Conservation (phyloP, 2,797 vertebrate species). For the Chaunax sp. region DNA sequence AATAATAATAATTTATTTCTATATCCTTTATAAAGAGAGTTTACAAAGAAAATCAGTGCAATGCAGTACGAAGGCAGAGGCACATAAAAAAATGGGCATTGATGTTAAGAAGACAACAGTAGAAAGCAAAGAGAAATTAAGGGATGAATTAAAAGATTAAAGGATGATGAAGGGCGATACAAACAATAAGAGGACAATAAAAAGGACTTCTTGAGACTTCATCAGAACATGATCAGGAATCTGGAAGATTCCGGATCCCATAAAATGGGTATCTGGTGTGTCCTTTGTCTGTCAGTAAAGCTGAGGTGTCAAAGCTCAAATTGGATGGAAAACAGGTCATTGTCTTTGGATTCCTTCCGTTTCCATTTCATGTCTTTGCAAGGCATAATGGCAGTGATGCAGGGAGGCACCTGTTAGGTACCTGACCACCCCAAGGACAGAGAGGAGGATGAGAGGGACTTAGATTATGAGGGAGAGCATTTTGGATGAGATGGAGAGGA, state of each 20-base stretch:
- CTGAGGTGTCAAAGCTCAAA: too few relatives aligned
- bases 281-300: background rate
- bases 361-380: background rate
- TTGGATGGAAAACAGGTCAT: background rate
- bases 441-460: background rate
- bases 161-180: too few relatives aligned
- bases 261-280: background rate
- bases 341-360: background rate
- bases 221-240: constrained; percentile 36
- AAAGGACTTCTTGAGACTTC: too few relatives aligned
- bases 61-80: too few relatives aligned
- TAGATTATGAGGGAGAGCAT: background rate
- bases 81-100: too few relatives aligned
- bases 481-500: background rate
- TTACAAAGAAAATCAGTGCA: too few relatives aligned
- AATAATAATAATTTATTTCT: too few relatives aligned
- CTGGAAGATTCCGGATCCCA: constrained; percentile 6
- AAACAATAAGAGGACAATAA: too few relatives aligned
- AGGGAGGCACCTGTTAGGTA: background rate
- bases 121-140: too few relatives aligned
- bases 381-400: background rate
- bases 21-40: too few relatives aligned
- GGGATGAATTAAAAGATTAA: too few relatives aligned
- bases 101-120: too few relatives aligned
- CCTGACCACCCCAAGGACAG: background rate